Percentiles rank a stretch among this genome's conserved stretches.
Evolutionary conservation across 2,888 invertebrate species (phyloP).

Genomic region (Epistrophe eligans): DNA sequence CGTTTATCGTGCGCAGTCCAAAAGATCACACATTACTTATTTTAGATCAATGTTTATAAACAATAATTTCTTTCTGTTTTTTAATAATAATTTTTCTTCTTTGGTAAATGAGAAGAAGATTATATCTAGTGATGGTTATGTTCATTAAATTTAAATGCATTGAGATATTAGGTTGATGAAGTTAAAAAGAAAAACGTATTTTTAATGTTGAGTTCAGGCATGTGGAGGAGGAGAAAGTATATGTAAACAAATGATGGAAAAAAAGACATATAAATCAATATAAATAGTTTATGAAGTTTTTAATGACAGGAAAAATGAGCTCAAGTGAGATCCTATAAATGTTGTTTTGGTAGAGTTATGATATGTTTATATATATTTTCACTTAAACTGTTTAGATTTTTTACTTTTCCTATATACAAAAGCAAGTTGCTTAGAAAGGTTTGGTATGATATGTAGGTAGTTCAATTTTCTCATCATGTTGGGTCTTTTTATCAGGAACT

Average conservation of each 20-base stretch:
- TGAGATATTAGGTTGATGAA: conserved; percentile 30
- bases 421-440: too few species aligned
- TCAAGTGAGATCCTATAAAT: too few species aligned
- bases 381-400: too few species aligned
- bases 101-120: conserved; percentile 12
- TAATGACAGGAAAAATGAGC: not conserved
- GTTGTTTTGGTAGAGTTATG: too few species aligned
- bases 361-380: too few species aligned
- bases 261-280: conserved; percentile 1
- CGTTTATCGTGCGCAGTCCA: conserved; percentile 22
- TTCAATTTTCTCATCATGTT: too few species aligned
- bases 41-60: conserved; percentile 70
- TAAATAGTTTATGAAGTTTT: conserved; percentile 19
- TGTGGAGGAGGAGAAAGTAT: not conserved
- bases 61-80: conserved; percentile 51
- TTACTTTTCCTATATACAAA: too few species aligned
- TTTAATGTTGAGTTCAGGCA: not conserved
- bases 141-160: conserved; percentile 22
- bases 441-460: too few species aligned
- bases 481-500: too few species aligned
- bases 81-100: conserved; percentile 58
- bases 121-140: conserved; percentile 7
- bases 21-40: conserved; percentile 66
- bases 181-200: conserved; percentile 4
- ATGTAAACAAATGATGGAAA: conserved; percentile 11